These are phyloP conservation scores for Lycaena phlaeas DNA, from an alignment of 2,888 invertebrate species.

Conservation along the genomic window DNA sequence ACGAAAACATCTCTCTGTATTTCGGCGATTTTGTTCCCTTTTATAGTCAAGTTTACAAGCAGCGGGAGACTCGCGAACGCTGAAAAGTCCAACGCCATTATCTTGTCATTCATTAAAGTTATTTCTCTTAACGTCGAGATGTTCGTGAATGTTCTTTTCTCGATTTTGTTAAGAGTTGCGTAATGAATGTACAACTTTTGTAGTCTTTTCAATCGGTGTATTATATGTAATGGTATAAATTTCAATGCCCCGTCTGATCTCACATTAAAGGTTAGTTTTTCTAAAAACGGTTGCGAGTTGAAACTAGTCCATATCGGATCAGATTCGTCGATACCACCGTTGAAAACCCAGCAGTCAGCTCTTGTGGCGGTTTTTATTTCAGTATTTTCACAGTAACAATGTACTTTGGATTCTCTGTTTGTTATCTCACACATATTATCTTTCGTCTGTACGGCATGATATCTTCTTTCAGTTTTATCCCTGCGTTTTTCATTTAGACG, in stretches of 20 bases:
- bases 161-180: conserved; percentile 79
- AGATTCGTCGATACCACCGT: conserved; percentile 76
- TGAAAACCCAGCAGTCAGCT: conserved; percentile 86
- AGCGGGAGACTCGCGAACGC: conserved; percentile 82
- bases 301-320: conserved; percentile 83
- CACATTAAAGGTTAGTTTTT: conserved; percentile 79
- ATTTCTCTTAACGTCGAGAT: conserved; percentile 80
- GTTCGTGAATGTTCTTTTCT: conserved; percentile 82
- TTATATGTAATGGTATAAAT: conserved; percentile 79
- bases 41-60: conserved; percentile 80
- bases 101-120: conserved; percentile 79
- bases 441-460: conserved; percentile 48
- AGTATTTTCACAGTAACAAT: conserved; percentile 78
- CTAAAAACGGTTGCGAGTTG: conserved; percentile 78
- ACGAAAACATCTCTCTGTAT: conserved; percentile 83
- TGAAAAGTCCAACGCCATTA: conserved; percentile 78
- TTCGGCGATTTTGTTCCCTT: conserved; percentile 83
- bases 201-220: conserved; percentile 77
- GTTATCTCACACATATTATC: conserved; percentile 75
- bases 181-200: conserved; percentile 80
- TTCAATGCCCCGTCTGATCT: conserved; percentile 78
- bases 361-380: conserved; percentile 74
- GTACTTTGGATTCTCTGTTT: conserved; percentile 70
- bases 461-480: conserved; percentile 61
- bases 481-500: conserved; percentile 69